A percentile compares a stretch with the other conserved stretches of the same genome.
Conservation (phyloP, 2,888 invertebrate species). For the Strigamia maritima region DNA sequence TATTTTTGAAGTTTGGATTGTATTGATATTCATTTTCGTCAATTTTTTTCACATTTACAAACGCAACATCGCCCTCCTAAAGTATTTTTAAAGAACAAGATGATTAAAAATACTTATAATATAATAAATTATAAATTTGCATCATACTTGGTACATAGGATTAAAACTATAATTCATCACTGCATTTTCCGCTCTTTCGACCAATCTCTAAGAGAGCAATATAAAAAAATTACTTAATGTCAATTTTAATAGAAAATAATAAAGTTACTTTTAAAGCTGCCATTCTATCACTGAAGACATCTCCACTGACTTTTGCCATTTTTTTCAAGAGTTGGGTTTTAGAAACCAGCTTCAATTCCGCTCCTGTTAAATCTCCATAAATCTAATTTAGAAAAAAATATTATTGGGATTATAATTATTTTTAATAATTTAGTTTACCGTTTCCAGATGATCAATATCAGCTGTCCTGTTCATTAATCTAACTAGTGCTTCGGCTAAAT, state of each 20-base stretch:
- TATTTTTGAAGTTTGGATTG: neutral
- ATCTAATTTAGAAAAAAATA: conserved; percentile 2
- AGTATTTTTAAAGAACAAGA: neutral
- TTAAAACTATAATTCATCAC: conserved; percentile 6
- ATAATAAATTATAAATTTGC: neutral
- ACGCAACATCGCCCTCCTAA: neutral
- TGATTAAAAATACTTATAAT: neutral
- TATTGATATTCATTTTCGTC: neutral
- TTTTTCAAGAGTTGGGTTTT: neutral
- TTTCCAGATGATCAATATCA: neutral
- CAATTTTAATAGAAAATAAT: neutral
- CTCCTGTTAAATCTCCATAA: neutral
- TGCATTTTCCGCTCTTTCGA: neutral
- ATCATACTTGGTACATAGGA: neutral
- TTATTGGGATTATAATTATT: too few species aligned
- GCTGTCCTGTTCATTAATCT: conserved; percentile 8
- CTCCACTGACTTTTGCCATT: neutral
- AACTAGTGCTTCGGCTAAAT: neutral
- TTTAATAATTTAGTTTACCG: neutral
- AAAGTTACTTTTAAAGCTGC: neutral
- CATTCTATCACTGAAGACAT: neutral
- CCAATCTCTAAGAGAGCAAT: neutral
- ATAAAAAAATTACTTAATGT: neutral
- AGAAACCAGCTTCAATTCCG: neutral
- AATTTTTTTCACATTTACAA: neutral